These are phyloP conservation scores for Drosophila kikkawai DNA, from an alignment of 1,140 invertebrate genomes.

Conservation along the genomic window DNA sequence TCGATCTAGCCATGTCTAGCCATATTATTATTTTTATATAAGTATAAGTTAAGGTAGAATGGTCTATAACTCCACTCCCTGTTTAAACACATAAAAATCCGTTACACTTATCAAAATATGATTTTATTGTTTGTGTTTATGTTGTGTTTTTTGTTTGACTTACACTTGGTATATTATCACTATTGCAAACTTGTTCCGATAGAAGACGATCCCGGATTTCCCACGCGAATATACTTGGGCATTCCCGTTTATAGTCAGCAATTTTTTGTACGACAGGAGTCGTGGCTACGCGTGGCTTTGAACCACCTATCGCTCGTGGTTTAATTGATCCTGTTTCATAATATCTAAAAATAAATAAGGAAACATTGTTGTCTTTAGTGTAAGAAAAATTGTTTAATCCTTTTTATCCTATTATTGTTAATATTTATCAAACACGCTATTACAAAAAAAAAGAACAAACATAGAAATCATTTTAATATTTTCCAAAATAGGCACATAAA, in stretches of 20 bases:
- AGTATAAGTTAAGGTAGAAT: no score
- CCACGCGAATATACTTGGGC: constrained; percentile 99
- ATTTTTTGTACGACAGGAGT: constrained; percentile 97
- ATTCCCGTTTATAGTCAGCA: constrained; percentile 97
- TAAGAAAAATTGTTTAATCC: not conserved
- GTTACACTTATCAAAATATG: not conserved
- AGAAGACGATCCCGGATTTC: constrained; percentile 98
- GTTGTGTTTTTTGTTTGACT: constrained; percentile 86
- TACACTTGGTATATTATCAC: constrained; percentile 99
- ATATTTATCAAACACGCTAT: no score
- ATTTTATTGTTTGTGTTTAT: not conserved
- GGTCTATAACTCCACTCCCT: no score
- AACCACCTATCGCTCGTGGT: constrained; percentile 97
- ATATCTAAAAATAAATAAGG: constrained; percentile 89
- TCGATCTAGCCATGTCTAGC: no score
- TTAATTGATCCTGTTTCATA: constrained; percentile 99
- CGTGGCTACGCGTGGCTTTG: constrained; percentile 98
- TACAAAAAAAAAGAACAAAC: no score
- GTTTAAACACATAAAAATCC: no score
- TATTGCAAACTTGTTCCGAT: constrained; percentile 98
- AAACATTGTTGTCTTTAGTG: constrained; percentile 1
- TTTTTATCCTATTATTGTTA: no score
- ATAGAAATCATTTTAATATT: no score
- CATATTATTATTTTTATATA: no score
- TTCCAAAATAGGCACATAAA: no score